Percentiles rank a stretch among this genome's conserved stretches.
phyloP scores from a whole-genome alignment of 2,797 vertebrate genomes.

The Trematomus bernacchii region DNA sequence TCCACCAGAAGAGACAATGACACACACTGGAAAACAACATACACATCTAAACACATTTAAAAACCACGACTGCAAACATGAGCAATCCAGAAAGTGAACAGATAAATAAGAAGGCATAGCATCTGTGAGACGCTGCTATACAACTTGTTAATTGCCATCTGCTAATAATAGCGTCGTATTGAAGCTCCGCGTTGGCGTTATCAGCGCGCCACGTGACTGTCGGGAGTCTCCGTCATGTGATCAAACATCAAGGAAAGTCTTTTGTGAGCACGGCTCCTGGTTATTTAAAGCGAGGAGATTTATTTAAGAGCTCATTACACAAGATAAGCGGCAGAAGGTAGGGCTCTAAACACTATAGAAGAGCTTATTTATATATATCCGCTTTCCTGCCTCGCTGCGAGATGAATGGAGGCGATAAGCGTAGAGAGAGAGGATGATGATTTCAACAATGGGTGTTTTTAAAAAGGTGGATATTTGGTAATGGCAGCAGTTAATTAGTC shows the following conservation, averaged over 20 bases:
- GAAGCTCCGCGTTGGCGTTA: not conserved
- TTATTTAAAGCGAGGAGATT: slow-evolving; percentile 82
- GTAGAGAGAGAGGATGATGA: slow-evolving; percentile 17
- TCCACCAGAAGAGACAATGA: too few relatives aligned
- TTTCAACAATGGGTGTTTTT: slow-evolving; percentile 62
- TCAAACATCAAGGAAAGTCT: slow-evolving; percentile 53
- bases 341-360: slow-evolving; percentile 71
- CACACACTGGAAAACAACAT: too few relatives aligned
- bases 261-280: slow-evolving; percentile 48
- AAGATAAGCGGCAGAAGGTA: slow-evolving; percentile 76
- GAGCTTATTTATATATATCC: slow-evolving; percentile 74
- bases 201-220: slow-evolving; percentile 11
- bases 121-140: too few relatives aligned
- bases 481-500: slow-evolving; percentile 70
- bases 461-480: slow-evolving; percentile 52
- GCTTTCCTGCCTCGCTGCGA: slow-evolving; percentile 54
- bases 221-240: slow-evolving; percentile 55
- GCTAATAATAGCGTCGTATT: slow-evolving; percentile 17
- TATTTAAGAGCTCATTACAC: slow-evolving; percentile 79
- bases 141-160: not conserved
- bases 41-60: too few relatives aligned
- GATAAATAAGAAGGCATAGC: too few relatives aligned
- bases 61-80: too few relatives aligned
- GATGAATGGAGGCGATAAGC: slow-evolving; percentile 63
- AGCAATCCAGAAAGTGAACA: too few relatives aligned